Evolutionary conservation across 2,797 vertebrate genomes (phyloP).

Genomic region (Menidia menidia): DNA sequence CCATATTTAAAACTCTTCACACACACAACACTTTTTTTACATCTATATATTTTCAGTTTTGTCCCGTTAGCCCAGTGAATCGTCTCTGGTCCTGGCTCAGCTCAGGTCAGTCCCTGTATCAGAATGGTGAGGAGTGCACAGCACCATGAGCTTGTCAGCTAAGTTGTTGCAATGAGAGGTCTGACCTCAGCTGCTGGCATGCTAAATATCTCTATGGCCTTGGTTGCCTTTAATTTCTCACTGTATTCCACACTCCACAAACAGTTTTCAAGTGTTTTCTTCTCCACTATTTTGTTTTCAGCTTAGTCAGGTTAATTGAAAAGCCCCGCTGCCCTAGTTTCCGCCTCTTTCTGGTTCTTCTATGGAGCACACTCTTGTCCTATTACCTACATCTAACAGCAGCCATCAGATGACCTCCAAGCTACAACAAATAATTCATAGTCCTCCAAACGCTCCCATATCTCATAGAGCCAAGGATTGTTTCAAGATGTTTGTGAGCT

Average conservation of each 20-base stretch:
- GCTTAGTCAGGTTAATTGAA: conserved; percentile 60
- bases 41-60: conserved; percentile 22
- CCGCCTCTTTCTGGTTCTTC: conserved; percentile 26
- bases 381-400: conserved; percentile 40
- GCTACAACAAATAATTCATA: conserved; percentile 62
- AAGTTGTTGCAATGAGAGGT: conserved; percentile 16
- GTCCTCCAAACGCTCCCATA: conserved; percentile 55
- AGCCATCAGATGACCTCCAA: conserved; percentile 72
- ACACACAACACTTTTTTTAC: conserved; percentile 32
- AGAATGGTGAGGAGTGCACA: conserved; percentile 42
- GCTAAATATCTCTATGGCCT: conserved; percentile 22
- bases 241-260: conserved; percentile 11
- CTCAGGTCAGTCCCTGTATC: conserved; percentile 37
- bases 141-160: conserved; percentile 17
- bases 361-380: conserved; percentile 27
- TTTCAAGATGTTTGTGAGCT: conserved; percentile 53
- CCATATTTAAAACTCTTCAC: conserved; percentile 28
- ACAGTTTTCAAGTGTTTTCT: conserved; percentile 22
- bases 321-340: conserved; percentile 34
- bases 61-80: conserved; percentile 44
- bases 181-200: conserved; percentile 29
- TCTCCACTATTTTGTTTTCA: conserved; percentile 13
- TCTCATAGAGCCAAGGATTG: conserved; percentile 67
- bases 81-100: conserved; percentile 15
- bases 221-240: conserved; percentile 5